A percentile compares a stretch with the other conserved stretches of the same genome.
phyloP scores from a whole-genome alignment of 2,797 vertebrate species.

The Gymnoscopelus microlampas region DNA sequence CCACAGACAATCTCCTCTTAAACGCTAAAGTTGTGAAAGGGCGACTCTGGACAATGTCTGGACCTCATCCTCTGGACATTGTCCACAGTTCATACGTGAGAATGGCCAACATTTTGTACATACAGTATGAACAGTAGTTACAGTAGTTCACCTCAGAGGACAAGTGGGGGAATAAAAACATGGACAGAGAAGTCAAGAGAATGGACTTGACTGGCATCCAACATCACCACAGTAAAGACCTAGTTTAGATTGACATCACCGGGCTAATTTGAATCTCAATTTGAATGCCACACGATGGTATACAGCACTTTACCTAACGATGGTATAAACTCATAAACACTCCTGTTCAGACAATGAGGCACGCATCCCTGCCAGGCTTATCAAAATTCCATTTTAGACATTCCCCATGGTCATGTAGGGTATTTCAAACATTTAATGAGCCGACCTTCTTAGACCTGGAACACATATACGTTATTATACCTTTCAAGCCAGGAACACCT shows the following conservation, averaged over 20 bases:
- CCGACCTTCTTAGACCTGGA: too few species aligned
- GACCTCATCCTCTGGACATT: too few species aligned
- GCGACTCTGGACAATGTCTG: too few species aligned
- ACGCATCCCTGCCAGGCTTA: slow-evolving; percentile 5
- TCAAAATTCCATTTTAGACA: slow-evolving; percentile 23
- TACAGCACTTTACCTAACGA: slow-evolving; percentile 31
- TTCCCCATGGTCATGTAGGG: slow-evolving; percentile 24
- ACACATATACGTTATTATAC: too few species aligned
- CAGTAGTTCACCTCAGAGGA: too few species aligned
- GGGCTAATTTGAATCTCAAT: slow-evolving; percentile 46
- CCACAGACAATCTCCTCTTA: too few species aligned
- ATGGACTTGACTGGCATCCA: background rate
- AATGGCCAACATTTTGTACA: too few species aligned
- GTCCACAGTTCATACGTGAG: too few species aligned
- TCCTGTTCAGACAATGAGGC: slow-evolving; percentile 28
- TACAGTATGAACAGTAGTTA: too few species aligned
- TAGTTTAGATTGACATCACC: slow-evolving; percentile 28
- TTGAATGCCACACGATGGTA: slow-evolving; percentile 37
- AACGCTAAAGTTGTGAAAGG: too few species aligned
- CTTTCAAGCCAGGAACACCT: too few species aligned
- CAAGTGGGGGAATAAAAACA: background rate
- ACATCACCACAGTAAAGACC: slow-evolving; percentile 24
- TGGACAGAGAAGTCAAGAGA: background rate
- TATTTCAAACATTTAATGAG: slow-evolving; percentile 36
- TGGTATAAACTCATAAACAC: slow-evolving; percentile 22